Evolutionary conservation across 64 coral and sea anemone genomes (phyloP), one percentile per base, ranked within the genome.

Genomic region (Montipora capricornis): DNA sequence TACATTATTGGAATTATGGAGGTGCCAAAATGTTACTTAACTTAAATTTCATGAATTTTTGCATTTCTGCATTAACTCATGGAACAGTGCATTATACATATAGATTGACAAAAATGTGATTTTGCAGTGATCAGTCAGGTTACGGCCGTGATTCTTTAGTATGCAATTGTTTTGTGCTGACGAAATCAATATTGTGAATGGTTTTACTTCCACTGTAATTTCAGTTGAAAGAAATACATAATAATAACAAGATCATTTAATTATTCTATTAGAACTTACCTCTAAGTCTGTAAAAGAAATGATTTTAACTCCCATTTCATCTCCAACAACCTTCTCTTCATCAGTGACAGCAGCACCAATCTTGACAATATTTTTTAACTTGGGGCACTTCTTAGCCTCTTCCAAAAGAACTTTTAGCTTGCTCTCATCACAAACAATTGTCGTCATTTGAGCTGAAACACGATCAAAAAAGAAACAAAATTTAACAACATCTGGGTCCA

Each of bases 351-450:
- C 17, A 45, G 62, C 19, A 5, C 91, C 89, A 78, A 97, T 94
- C 44, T 97, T 97, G 6, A 97, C 68, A 4, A 97, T 67, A 49
- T 88, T 94, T 53, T 92, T 97, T 9, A 97, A 75, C 20, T 89
- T 92, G 19, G 89, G 73, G 17, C 95, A 97, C 15, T 89, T 86
- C 19, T 89, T 49, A 77, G 53, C 79, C 88, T 89, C 75, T 80
- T 91, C 89, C 24, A 97, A 78, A 6, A 97, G 71, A 24, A 91
- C 20, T 0, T 93, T 87, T 20, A 97, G 94, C 66, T 97, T 97
- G 16, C 81, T 75, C 62, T 85, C 92, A 92, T 97, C 95, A 85
- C 95, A 97, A 26, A 97, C 95, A 1, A 97, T 92, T 6, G 93
- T 97, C 20, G 46, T 80, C 95, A 97, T 94, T 97, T 97, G 74